phyloP scores from a whole-genome alignment of 1,140 invertebrate species.

The Physella acuta region DNA sequence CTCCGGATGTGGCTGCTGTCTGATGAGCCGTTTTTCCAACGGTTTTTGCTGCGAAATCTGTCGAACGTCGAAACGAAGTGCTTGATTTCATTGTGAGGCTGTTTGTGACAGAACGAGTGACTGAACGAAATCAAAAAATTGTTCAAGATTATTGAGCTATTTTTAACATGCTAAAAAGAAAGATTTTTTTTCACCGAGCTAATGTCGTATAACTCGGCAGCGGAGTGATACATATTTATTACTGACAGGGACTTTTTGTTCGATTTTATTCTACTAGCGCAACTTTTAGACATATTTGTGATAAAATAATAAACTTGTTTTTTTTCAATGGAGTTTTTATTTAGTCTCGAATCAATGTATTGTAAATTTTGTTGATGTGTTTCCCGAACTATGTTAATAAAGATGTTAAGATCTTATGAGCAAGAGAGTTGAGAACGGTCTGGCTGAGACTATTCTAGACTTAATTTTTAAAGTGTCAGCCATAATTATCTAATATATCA shows the following conservation, averaged over 20 bases:
- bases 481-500: neutral
- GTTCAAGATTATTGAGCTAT: neutral
- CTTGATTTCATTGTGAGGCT: neutral
- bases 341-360: too few relatives aligned
- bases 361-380: too few relatives aligned
- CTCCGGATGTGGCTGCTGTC: conserved; percentile 4
- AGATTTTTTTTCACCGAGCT: neutral
- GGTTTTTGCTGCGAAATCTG: conserved; percentile 7
- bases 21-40: conserved; percentile 3
- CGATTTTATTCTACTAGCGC: too few relatives aligned
- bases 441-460: neutral
- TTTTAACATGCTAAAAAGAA: neutral
- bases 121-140: neutral
- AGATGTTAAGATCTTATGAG: too few relatives aligned
- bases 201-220: neutral
- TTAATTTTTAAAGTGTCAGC: neutral
- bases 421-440: neutral
- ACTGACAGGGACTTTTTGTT: neutral
- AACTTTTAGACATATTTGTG: too few relatives aligned
- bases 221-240: neutral
- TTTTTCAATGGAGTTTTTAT: too few relatives aligned
- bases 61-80: conserved; percentile 2
- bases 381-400: too few relatives aligned
- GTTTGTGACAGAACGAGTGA: neutral
- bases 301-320: too few relatives aligned